Evolutionary conservation across 2,797 vertebrate species (phyloP).

Genomic region (Tinamus major): DNA sequence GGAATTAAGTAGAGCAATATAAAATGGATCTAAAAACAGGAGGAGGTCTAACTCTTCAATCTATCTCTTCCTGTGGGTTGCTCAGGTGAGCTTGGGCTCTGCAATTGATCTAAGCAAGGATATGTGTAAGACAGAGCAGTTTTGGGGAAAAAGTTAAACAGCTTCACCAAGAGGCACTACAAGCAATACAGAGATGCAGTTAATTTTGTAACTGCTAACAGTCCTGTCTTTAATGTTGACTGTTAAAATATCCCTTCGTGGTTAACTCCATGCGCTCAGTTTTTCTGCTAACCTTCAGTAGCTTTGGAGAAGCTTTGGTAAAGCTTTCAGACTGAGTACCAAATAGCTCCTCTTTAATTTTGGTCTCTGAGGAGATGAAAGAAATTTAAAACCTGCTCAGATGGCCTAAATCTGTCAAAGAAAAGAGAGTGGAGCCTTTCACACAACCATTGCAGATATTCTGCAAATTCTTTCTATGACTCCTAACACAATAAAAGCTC

Average conservation of each 20-base stretch:
- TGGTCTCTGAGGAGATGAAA: constrained; percentile 31
- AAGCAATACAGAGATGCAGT: not conserved
- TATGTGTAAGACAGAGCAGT: not conserved
- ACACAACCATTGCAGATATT: constrained; percentile 5
- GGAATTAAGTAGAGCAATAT: not conserved
- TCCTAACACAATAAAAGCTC: constrained; percentile 40
- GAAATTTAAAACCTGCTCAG: constrained; percentile 50
- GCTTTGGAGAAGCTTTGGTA: not conserved
- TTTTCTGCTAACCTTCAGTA: not conserved
- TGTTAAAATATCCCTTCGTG: constrained; percentile 24
- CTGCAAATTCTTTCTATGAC: constrained; percentile 41
- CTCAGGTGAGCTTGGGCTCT: not conserved
- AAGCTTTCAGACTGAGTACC: constrained; percentile 8
- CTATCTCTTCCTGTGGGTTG: not conserved
- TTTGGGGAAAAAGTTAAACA: not conserved
- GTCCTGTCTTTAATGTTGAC: not conserved
- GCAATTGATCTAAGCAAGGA: not conserved
- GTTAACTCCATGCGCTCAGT: constrained; percentile 10
- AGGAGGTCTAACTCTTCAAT: not conserved
- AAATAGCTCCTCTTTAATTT: constrained; percentile 43
- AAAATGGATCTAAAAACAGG: not conserved
- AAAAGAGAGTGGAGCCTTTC: constrained; percentile 6
- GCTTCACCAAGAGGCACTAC: not conserved
- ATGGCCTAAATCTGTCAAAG: constrained; percentile 70
- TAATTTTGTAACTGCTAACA: not conserved